phyloP scores from a whole-genome alignment of 2,888 invertebrate species.

The Plebejus anna region DNA sequence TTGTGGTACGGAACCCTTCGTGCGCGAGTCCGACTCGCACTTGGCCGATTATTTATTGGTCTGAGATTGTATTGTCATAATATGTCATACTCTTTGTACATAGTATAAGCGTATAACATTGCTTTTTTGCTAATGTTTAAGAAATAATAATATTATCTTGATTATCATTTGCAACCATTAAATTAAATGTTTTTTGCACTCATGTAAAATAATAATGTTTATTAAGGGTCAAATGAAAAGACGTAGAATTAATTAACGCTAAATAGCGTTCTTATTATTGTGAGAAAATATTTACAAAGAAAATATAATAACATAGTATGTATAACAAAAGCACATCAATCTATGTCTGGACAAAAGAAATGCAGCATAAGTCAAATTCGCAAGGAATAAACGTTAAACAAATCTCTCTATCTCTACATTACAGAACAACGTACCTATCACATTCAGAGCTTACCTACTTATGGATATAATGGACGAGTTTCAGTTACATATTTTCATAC shows the following conservation, averaged over 20 bases:
- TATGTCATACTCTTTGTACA: too few species aligned
- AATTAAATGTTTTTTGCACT: too few species aligned
- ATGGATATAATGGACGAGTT: conserved; percentile 22
- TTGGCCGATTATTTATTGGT: too few species aligned
- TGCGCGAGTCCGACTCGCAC: too few species aligned
- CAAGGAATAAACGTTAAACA: conserved; percentile 37
- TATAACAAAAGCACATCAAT: conserved; percentile 72
- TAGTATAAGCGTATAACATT: too few species aligned
- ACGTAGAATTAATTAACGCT: conserved; percentile 55
- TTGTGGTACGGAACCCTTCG: too few species aligned
- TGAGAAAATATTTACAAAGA: conserved; percentile 75
- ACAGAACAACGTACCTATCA: conserved; percentile 34
- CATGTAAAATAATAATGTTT: neutral
- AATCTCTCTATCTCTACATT: conserved; percentile 36
- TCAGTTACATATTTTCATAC: conserved; percentile 4
- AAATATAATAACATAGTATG: conserved; percentile 54
- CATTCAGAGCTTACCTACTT: conserved; percentile 41
- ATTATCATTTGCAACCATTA: too few species aligned
- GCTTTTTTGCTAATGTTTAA: too few species aligned
- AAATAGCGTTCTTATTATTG: conserved; percentile 60
- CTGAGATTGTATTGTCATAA: too few species aligned
- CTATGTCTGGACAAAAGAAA: conserved; percentile 61
- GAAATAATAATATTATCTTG: too few species aligned
- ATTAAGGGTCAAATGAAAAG: conserved; percentile 34
- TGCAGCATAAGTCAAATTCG: conserved; percentile 53